Percentiles rank a stretch among this genome's conserved stretches.
Conservation (phyloP, 2,888 invertebrate species). For the Apodemia mormo region DNA sequence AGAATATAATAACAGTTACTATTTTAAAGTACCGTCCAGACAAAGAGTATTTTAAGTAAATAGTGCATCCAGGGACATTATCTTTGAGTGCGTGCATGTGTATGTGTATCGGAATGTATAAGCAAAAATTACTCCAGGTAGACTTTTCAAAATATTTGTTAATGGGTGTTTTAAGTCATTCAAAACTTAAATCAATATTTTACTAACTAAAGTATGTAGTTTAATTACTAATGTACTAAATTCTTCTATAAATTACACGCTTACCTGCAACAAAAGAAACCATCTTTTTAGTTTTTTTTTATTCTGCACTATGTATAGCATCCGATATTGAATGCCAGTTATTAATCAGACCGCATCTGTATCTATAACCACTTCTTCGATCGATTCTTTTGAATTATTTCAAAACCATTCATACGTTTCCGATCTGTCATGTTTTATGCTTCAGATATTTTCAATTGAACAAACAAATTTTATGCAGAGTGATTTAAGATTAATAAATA, state of each 20-base stretch:
- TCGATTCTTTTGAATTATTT: not conserved
- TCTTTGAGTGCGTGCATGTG: no score
- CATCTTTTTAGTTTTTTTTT: not conserved
- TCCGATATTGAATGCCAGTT: not conserved
- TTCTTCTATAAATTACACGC: not conserved
- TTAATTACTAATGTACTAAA: not conserved
- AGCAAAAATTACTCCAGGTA: no score
- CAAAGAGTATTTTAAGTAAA: no score
- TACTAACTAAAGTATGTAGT: no score
- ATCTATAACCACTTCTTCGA: constrained; percentile 4
- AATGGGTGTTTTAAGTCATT: no score
- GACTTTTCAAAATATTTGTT: no score
- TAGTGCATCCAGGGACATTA: no score
- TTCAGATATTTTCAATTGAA: not conserved
- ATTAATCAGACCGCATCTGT: constrained; percentile 10
- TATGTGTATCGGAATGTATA: no score
- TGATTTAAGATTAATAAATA: no score
- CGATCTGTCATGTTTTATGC: not conserved
- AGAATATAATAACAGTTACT: no score
- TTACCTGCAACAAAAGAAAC: constrained; percentile 13
- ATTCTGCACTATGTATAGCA: not conserved
- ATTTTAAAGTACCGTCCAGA: no score
- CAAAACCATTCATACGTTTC: constrained; percentile 3
- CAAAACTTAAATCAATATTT: not conserved
- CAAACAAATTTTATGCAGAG: not conserved